Conservation (phyloP, 2,113 vertebrate species). For the Lycocorax pyrrhopterus region DNA sequence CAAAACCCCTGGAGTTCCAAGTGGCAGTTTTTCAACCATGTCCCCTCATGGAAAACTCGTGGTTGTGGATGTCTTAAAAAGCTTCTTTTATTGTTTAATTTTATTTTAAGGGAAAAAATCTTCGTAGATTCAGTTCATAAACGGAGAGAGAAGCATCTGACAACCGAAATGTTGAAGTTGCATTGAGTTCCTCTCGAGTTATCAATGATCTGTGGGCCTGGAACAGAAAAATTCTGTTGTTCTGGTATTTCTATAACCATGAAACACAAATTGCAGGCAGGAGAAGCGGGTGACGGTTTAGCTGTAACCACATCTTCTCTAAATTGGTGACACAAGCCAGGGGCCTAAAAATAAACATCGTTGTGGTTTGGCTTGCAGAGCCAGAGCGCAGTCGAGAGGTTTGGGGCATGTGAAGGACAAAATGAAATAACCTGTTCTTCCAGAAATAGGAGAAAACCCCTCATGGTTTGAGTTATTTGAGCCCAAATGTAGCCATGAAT, state of each 20-base stretch:
- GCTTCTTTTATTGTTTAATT: background rate
- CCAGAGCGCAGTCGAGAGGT: constrained; percentile 1
- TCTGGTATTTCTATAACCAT: constrained; percentile 23
- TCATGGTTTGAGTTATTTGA: background rate
- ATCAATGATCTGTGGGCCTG: background rate
- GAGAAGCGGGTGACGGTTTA: constrained; percentile 43
- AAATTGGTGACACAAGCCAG: constrained; percentile 57
- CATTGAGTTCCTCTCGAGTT: background rate
- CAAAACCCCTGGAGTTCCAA: background rate
- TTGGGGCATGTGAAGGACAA: background rate
- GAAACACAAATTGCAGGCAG: constrained; percentile 31
- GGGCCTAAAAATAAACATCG: constrained; percentile 64
- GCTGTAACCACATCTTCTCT: constrained; percentile 68
- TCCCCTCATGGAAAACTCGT: background rate
- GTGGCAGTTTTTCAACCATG: background rate
- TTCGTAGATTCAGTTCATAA: background rate
- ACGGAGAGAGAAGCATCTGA: background rate
- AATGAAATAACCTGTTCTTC: background rate
- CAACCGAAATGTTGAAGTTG: background rate
- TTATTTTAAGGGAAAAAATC: background rate
- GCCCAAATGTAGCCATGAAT: background rate
- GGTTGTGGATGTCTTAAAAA: background rate
- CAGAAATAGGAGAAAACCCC: background rate
- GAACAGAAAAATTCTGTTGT: constrained; percentile 7
- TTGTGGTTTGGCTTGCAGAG: constrained; percentile 65